Evolutionary conservation across 2,797 vertebrate genomes (phyloP).

Genomic region (Rhinophrynus dorsalis): DNA sequence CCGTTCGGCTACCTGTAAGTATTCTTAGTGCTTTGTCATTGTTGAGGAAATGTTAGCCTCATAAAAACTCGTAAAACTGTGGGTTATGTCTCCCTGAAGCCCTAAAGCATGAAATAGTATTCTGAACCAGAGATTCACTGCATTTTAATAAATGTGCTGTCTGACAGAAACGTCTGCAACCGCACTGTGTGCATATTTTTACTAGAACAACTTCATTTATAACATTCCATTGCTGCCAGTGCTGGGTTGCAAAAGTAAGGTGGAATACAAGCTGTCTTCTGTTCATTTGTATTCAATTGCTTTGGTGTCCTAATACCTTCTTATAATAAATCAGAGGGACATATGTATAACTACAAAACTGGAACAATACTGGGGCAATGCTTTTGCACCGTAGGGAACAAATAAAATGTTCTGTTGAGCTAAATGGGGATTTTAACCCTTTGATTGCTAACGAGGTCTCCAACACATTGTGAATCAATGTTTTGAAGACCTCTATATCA

Average conservation of each 20-base stretch:
- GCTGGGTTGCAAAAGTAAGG: background rate
- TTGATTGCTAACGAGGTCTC: too few species aligned
- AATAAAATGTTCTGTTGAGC: too few species aligned
- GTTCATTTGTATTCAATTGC: background rate
- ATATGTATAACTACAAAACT: too few species aligned
- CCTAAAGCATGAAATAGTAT: conserved; percentile 33
- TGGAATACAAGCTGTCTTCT: background rate
- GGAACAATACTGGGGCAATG: too few species aligned
- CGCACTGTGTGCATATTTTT: conserved; percentile 32
- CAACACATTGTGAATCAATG: too few species aligned
- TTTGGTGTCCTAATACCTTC: too few species aligned
- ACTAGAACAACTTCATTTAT: conserved; percentile 23
- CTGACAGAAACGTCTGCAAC: conserved; percentile 25
- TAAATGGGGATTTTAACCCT: too few species aligned
- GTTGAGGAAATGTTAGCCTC: conserved; percentile 20
- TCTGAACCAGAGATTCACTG: background rate
- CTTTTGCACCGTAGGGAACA: too few species aligned
- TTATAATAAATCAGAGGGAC: too few species aligned
- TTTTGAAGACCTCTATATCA: too few species aligned
- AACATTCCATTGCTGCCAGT: conserved; percentile 6
- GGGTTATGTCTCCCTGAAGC: conserved; percentile 32
- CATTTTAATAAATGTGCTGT: conserved; percentile 36
- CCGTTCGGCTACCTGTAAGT: conserved; percentile 85
- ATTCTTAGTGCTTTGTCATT: conserved; percentile 48
- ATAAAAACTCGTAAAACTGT: conserved; percentile 36